These are phyloP conservation scores for Delichon dasypus DNA, from an alignment of 2,797 vertebrate species.

Conservation along the genomic window DNA sequence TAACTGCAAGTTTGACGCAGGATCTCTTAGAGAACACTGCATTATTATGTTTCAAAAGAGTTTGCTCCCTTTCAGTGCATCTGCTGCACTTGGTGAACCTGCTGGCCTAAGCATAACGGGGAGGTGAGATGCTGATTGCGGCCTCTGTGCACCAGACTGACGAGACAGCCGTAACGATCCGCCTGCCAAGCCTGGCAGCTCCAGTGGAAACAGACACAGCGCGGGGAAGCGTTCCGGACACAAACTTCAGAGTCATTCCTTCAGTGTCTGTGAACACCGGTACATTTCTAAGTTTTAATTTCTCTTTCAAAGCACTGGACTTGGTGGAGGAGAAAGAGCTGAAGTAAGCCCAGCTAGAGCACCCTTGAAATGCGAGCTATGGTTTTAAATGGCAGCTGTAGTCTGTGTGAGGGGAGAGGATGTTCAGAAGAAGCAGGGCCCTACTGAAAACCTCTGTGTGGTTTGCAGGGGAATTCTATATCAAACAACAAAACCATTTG, in stretches of 20 bases:
- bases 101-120: not conserved
- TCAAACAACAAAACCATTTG: not conserved
- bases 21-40: not conserved
- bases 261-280: not conserved
- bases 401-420: not conserved
- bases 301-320: not conserved
- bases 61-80: not conserved
- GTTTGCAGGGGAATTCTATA: not conserved
- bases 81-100: not conserved
- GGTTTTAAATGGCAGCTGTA: not conserved
- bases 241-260: not conserved
- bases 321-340: not conserved
- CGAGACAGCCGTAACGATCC: accelerated
- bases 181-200: not conserved
- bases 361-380: not conserved
- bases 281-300: not conserved
- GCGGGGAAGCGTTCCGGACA: not conserved
- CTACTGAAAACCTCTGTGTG: not conserved
- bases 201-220: accelerated
- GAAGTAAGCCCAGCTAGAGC: not conserved
- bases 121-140: not conserved
- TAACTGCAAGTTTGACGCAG: not conserved
- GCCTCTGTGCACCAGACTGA: not conserved
- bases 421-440: not conserved
- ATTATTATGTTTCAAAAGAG: not conserved